Evolutionary conservation across 2,797 vertebrate genomes (phyloP).

Genomic region (Corythornis leucogaster): DNA sequence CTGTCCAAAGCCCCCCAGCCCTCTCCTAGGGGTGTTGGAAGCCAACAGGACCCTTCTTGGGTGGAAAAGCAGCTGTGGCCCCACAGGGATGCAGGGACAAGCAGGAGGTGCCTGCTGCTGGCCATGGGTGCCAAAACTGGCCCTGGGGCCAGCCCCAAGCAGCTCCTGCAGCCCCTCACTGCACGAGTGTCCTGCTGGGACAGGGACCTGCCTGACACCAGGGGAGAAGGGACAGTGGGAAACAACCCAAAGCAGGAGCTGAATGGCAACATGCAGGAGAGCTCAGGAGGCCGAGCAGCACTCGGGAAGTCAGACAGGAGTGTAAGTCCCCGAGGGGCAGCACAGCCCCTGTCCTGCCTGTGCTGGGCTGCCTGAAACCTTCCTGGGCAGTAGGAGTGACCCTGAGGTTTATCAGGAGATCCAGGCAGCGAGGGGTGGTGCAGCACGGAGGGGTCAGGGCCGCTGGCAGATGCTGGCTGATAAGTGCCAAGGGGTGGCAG

Average conservation of each 20-base stretch:
- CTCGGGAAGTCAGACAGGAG: background rate
- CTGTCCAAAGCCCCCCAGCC: rapidly evolving
- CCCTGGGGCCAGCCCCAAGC: background rate
- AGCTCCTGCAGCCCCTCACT: rapidly evolving
- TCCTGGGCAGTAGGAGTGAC: background rate
- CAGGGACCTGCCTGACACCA: too few relatives aligned
- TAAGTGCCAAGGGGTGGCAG: background rate
- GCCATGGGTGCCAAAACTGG: background rate
- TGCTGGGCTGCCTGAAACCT: background rate
- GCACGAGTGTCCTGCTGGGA: background rate
- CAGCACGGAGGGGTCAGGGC: background rate
- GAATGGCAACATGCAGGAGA: rapidly evolving
- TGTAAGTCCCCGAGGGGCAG: background rate
- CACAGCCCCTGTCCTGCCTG: rapidly evolving
- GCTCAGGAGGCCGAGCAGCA: background rate
- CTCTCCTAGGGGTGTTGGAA: rapidly evolving
- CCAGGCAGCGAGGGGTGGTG: rapidly evolving
- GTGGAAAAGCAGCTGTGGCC: background rate
- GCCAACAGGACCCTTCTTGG: background rate
- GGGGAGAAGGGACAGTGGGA: background rate
- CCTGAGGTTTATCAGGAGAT: background rate
- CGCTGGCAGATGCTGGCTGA: rapidly evolving
- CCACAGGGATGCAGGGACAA: background rate
- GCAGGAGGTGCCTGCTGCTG: background rate
- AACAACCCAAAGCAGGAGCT: background rate